Base-by-base conservation (phyloP, 2,797 vertebrate genomes). In the Enteromius fasciolatus region DNA sequence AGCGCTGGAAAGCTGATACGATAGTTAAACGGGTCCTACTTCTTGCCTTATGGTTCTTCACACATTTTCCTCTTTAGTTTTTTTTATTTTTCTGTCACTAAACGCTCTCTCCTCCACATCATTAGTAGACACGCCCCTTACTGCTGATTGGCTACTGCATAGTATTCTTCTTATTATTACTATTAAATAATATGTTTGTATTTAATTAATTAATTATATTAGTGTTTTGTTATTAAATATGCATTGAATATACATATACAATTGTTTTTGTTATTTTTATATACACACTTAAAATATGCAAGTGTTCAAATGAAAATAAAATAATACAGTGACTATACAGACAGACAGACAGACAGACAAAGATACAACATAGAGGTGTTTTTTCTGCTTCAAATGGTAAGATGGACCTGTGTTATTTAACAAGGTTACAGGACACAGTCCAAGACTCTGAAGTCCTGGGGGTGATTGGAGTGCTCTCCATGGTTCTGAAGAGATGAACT, bases 401-500 rank as follows among this genome's bases (percentile, higher is more conserved):
- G 4, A 20, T 31, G 15, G 46, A 18, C 4, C 12, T 20, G 25
- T n/a, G 12, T 70, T 78, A 66, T 50, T 44, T 3, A 48, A 72
- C 61, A 57, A 31, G 46, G 33, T 52, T 46, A 75, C 59, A 75
- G 31, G 10, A 39, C 80, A 74, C 44, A 74, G n/a, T 28, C 15
- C 10, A 61, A 33, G 20, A 9, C 41, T 81, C 57, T 81, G 68
- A 14, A 46, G 50, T 59, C 10, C 50, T 18, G 23, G 73, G 8
- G 23, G 36, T 46, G 48, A 76, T 14, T 63, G 23, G 20, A 75
- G 41, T 82, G 57, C 84, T 89, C 83, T 90, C 87, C 86, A 8
- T 84, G 87, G 87, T 88, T 44, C 87, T 91, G 86, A 89, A 88
- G 52, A 33, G 48, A 57, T 15, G 9, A 28, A 78, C 20, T 6